Evolutionary conservation across 2,888 invertebrate species (phyloP).

Genomic region (Lasioglossum vierecki): DNA sequence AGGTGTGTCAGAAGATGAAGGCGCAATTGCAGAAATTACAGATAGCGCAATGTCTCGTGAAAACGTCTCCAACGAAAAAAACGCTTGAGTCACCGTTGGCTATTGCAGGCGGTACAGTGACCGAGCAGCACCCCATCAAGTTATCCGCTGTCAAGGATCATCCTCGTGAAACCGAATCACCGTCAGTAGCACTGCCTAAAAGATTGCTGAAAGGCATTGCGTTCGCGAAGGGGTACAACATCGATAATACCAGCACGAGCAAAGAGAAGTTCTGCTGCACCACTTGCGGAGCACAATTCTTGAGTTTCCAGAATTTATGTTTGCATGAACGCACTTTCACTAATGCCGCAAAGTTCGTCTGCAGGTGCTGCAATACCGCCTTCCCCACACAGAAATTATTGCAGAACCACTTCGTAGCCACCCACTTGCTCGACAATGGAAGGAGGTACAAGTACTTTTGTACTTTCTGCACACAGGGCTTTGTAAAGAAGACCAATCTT

Average conservation of each 20-base stretch:
- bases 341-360: conserved; percentile 17
- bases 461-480: conserved; percentile 71
- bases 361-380: conserved; percentile 62
- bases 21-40: not conserved
- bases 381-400: conserved; percentile 61
- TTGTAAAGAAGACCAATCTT: conserved; percentile 43
- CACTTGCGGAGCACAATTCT: conserved; percentile 59
- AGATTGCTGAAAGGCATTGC: not conserved
- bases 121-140: not conserved
- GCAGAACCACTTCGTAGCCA: conserved; percentile 49
- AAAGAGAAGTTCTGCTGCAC: conserved; percentile 44
- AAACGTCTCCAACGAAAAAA: not conserved
- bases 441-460: conserved; percentile 53
- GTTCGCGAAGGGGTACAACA: conserved; percentile 13
- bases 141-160: not conserved
- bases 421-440: conserved; percentile 47
- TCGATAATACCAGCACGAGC: not conserved
- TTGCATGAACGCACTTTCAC: conserved; percentile 56
- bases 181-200: not conserved
- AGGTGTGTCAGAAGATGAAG: conserved; percentile 13
- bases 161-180: not conserved
- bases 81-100: not conserved
- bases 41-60: not conserved
- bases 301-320: conserved; percentile 25
- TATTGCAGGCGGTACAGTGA: not conserved